Evolutionary conservation across 2,888 invertebrate genomes (phyloP).

Genomic region (Apodemia zela): DNA sequence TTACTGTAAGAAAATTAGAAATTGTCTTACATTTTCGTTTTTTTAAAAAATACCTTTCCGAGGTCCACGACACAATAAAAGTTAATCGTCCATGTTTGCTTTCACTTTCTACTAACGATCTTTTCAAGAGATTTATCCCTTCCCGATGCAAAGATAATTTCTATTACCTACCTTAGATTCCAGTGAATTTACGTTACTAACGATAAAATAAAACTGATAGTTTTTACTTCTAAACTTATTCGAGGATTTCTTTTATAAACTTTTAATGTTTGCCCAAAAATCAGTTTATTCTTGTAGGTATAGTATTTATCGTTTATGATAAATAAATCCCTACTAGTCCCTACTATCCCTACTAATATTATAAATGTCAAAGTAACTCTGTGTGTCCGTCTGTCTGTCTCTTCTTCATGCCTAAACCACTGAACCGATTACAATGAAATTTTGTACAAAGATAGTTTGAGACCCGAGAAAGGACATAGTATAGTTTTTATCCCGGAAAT

Average conservation of each 20-base stretch:
- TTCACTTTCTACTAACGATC: neutral
- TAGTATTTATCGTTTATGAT: too few species aligned
- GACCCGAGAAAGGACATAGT: too few species aligned
- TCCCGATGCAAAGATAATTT: neutral
- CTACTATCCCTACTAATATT: too few species aligned
- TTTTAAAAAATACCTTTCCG: neutral
- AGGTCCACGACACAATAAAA: neutral
- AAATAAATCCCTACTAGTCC: too few species aligned
- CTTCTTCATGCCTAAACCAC: too few species aligned
- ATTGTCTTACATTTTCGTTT: neutral
- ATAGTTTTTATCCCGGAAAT: too few species aligned
- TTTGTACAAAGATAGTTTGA: too few species aligned
- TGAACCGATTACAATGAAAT: too few species aligned
- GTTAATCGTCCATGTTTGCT: slow-evolving; percentile 9
- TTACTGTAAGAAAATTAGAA: neutral
- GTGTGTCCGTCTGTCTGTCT: too few species aligned
- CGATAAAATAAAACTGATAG: neutral
- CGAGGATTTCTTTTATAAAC: neutral
- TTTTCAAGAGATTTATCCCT: neutral
- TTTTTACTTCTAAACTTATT: neutral
- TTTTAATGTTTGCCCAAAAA: neutral
- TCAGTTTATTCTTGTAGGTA: too few species aligned
- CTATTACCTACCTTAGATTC: neutral
- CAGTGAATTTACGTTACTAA: neutral
- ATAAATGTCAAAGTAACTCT: too few species aligned